A percentile compares a stretch with the other conserved stretches of the same genome.
phyloP scores from a whole-genome alignment of 2,888 invertebrate species.

The Nomada lathburiana region DNA sequence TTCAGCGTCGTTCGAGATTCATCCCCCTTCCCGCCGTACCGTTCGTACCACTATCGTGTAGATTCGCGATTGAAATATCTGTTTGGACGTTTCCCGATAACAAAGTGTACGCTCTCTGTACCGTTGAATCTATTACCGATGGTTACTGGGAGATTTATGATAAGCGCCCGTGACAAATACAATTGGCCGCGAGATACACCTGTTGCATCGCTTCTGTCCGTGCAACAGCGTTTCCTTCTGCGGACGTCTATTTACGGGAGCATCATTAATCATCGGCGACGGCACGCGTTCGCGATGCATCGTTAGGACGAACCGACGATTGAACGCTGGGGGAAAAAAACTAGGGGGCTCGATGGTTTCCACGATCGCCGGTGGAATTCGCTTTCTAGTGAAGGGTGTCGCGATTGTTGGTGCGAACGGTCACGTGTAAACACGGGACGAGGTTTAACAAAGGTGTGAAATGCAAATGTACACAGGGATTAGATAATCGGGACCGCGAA shows the following conservation, averaged over 20 bases:
- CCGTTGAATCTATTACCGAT: not conserved
- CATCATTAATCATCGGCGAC: slow-evolving; percentile 32
- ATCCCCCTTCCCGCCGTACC: too few species aligned
- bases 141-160: slow-evolving; percentile 30
- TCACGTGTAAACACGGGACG: not conserved
- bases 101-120: not conserved
- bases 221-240: slow-evolving; percentile 24
- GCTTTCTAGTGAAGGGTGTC: not conserved
- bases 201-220: slow-evolving; percentile 29
- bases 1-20: slow-evolving; percentile 20
- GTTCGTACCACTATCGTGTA: not conserved
- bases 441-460: slow-evolving; percentile 17
- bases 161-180: slow-evolving; percentile 36
- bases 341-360: not conserved
- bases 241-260: not conserved
- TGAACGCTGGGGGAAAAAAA: not conserved
- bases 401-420: not conserved
- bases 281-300: not conserved
- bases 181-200: slow-evolving; percentile 36
- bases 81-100: too few species aligned
- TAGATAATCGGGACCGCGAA: not conserved
- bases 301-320: not conserved
- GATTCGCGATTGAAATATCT: not conserved
- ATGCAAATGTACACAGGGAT: not conserved
- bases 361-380: not conserved